These are phyloP conservation scores for Limnephilus rhombicus DNA, from an alignment of 2,888 invertebrate species.

Conservation along the genomic window DNA sequence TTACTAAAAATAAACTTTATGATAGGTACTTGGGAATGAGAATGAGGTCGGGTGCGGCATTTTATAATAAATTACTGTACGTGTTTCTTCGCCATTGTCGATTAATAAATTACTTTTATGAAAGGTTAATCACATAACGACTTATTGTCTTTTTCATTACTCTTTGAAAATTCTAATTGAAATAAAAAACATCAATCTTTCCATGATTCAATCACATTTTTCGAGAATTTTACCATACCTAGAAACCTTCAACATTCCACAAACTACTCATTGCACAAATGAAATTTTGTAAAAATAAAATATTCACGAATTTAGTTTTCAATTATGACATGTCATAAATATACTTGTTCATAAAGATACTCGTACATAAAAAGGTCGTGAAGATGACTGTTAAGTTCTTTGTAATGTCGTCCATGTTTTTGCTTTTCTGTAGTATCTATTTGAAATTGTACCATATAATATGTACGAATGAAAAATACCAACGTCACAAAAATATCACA, in stretches of 20 bases:
- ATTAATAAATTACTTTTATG: neutral
- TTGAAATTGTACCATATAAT: too few species aligned
- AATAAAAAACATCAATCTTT: neutral
- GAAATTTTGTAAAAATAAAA: too few species aligned
- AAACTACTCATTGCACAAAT: too few species aligned
- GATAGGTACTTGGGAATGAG: neutral
- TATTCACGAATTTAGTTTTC: too few species aligned
- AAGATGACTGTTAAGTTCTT: too few species aligned
- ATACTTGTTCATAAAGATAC: too few species aligned
- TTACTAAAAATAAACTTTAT: neutral
- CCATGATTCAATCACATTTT: neutral
- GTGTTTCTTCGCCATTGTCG: neutral
- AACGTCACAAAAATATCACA: neutral
- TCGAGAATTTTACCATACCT: neutral
- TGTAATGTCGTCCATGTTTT: too few species aligned
- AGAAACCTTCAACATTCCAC: too few species aligned
- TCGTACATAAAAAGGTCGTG: too few species aligned
- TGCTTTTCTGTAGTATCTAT: too few species aligned
- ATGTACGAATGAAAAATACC: neutral
- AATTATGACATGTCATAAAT: too few species aligned
- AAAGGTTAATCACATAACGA: neutral
- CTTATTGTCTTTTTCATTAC: neutral
- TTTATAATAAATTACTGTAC: neutral
- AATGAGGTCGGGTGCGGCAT: slow-evolving; percentile 8
- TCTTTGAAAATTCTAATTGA: neutral